A percentile compares a stretch with the other conserved stretches of the same genome.
Evolutionary conservation across 2,113 vertebrate species (phyloP).

Genomic region (Athene noctua): DNA sequence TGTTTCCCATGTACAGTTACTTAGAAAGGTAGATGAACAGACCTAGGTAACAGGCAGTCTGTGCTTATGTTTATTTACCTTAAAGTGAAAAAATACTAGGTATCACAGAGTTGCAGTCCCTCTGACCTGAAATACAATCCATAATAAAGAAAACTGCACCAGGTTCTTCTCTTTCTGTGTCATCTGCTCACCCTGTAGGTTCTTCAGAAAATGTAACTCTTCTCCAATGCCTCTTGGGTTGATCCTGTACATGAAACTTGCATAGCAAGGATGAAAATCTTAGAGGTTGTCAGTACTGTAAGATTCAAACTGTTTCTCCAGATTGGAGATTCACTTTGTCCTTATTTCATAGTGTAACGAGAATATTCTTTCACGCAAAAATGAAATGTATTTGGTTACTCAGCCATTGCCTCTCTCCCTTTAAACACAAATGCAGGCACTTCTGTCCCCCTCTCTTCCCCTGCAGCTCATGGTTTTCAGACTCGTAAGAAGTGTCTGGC

Average conservation of each 20-base stretch:
- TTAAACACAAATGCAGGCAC: neutral
- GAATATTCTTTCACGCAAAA: neutral
- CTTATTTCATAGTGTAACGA: neutral
- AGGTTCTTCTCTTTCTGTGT: neutral
- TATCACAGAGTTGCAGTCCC: neutral
- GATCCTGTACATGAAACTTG: neutral
- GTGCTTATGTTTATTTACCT: neutral
- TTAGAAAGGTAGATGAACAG: neutral
- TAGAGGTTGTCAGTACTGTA: neutral
- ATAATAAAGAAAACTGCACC: neutral
- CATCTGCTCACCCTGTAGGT: neutral
- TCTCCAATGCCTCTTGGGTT: neutral
- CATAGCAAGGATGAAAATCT: neutral
- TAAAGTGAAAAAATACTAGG: neutral
- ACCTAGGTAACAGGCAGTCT: neutral
- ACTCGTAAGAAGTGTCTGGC: neutral
- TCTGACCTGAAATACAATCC: neutral
- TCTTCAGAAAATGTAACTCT: neutral
- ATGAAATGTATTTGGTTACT: neutral
- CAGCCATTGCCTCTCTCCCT: neutral
- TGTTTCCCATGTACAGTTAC: neutral
- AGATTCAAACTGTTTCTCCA: neutral
- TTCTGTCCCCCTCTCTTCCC: neutral
- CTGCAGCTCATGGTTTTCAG: neutral
- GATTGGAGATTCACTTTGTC: neutral